Evolutionary conservation across 2,113 vertebrate genomes (phyloP).

Genomic region (Brachyhypopomus gauderio): DNA sequence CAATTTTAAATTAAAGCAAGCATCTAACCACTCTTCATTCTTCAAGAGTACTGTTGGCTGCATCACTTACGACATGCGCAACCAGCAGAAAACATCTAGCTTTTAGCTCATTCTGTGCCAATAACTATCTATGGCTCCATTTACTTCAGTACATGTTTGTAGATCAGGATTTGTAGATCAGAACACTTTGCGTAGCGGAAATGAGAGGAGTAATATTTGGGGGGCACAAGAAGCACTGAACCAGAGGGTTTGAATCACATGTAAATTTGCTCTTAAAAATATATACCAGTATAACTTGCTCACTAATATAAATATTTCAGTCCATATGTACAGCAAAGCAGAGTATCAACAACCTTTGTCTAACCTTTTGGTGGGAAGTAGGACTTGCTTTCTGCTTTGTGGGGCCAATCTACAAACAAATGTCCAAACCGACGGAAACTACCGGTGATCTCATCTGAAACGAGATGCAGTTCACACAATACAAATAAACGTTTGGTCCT

Average conservation of each 20-base stretch:
- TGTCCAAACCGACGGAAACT: constrained; percentile 98
- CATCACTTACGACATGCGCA: background rate
- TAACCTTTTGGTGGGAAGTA: constrained; percentile 99
- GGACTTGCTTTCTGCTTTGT: constrained; percentile 99
- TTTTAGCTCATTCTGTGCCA: too few species aligned
- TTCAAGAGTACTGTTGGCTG: background rate
- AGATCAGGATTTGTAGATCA: too few species aligned
- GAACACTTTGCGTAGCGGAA: too few species aligned
- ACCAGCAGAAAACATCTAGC: too few species aligned
- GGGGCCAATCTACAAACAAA: constrained; percentile 98
- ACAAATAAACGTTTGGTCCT: background rate
- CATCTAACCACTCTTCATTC: too few species aligned
- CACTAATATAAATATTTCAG: too few species aligned
- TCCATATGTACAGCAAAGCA: background rate
- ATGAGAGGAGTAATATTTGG: too few species aligned
- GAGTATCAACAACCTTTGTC: background rate
- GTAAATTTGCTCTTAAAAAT: too few species aligned
- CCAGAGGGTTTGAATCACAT: background rate
- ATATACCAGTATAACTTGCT: too few species aligned
- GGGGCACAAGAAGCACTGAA: too few species aligned
- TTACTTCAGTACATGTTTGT: too few species aligned
- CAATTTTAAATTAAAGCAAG: background rate
- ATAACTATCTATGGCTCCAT: too few species aligned
- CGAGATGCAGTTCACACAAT: constrained; percentile 13
- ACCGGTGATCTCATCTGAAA: constrained; percentile 95